Percentiles rank a stretch among this genome's conserved stretches.
These are phyloP conservation scores for Lacanobia oleracea DNA, from an alignment of 2,888 invertebrate species.

Conservation along the genomic window DNA sequence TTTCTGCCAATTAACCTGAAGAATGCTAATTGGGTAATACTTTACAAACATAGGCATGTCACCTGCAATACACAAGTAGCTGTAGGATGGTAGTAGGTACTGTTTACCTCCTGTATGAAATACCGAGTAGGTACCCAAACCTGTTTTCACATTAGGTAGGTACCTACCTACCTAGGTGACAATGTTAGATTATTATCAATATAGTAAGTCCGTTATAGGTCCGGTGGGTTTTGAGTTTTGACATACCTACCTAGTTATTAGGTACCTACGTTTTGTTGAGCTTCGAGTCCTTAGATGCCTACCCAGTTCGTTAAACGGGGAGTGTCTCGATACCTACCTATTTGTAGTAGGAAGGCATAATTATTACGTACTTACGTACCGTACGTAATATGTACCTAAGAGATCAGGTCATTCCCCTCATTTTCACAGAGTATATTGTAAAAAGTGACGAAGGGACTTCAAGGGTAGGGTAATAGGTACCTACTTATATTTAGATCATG, in stretches of 20 bases:
- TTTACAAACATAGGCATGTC: constrained; percentile 27
- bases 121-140: not conserved
- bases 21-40: constrained; percentile 49
- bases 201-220: too few relatives aligned
- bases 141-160: not conserved
- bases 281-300: not conserved
- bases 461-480: too few relatives aligned
- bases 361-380: not conserved
- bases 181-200: too few relatives aligned
- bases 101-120: not conserved
- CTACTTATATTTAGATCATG: not conserved
- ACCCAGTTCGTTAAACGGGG: not conserved
- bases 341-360: not conserved
- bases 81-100: not conserved
- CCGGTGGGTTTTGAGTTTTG: not conserved
- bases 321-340: not conserved
- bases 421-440: not conserved
- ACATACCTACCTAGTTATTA: not conserved
- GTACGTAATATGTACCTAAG: not conserved
- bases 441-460: not conserved
- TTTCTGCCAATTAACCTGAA: constrained; percentile 50
- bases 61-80: constrained; percentile 25
- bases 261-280: too few relatives aligned
- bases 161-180: not conserved
- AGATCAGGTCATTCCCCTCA: not conserved